These are phyloP conservation scores for Chelon labrosus DNA, from an alignment of 2,797 vertebrate genomes.

Conservation along the genomic window DNA sequence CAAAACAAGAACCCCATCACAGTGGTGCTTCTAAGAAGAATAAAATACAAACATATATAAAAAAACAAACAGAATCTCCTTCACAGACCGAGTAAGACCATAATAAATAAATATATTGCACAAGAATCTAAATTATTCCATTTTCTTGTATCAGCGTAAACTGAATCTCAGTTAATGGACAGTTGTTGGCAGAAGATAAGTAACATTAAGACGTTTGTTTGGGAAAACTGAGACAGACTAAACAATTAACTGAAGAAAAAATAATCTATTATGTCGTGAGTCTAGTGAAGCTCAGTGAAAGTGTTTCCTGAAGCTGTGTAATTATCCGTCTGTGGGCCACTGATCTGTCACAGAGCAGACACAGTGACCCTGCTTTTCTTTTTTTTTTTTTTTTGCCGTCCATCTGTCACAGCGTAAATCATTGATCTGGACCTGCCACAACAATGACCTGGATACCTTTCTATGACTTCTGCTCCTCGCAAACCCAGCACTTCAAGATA, in stretches of 20 bases:
- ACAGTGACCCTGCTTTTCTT: background rate
- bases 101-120: no score
- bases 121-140: no score
- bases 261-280: no score
- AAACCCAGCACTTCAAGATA: background rate
- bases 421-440: background rate
- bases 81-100: no score
- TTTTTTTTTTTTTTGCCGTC: slow-evolving; percentile 6
- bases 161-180: background rate
- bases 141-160: no score
- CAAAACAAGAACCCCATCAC: no score
- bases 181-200: background rate
- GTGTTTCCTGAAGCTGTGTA: background rate
- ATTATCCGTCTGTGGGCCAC: background rate
- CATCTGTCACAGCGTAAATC: slow-evolving; percentile 45
- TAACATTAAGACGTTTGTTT: background rate
- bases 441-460: background rate
- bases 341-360: background rate
- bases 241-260: background rate
- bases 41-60: no score
- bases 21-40: no score
- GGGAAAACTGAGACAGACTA: no score
- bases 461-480: background rate
- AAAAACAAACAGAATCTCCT: no score
- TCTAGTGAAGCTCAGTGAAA: no score